Conservation (phyloP, 2,113 vertebrate species). For the Sander vitreus region DNA sequence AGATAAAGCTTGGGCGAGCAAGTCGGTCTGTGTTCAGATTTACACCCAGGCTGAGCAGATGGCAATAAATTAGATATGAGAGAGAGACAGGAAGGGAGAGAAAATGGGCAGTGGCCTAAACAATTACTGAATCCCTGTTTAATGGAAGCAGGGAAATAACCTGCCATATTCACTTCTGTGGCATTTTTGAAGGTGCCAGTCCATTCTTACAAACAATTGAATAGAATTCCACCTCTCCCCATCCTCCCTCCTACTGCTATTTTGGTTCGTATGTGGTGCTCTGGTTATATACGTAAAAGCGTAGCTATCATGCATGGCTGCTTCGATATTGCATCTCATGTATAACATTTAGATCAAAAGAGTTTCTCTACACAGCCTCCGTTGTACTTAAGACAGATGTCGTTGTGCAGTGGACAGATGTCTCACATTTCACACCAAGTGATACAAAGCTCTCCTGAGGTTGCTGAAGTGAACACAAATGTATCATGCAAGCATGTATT, state of each 20-base stretch:
- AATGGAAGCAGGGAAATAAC: conserved; percentile 19
- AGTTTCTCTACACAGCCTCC: background rate
- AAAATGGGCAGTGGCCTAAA: conserved; percentile 30
- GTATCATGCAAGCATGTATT: background rate
- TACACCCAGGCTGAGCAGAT: conserved; percentile 75
- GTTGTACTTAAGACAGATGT: background rate
- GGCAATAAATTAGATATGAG: conserved; percentile 77
- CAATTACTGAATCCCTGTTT: conserved; percentile 39
- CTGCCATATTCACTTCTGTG: conserved; percentile 38
- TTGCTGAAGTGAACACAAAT: background rate
- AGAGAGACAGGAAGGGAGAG: background rate
- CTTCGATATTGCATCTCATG: background rate
- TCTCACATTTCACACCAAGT: conserved; percentile 6
- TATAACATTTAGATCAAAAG: conserved; percentile 25
- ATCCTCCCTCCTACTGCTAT: background rate
- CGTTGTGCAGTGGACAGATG: conserved; percentile 22
- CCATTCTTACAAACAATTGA: conserved; percentile 33
- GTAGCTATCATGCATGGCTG: background rate
- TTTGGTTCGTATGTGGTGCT: background rate
- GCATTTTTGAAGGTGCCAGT: conserved; percentile 38
- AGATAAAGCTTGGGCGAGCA: conserved; percentile 74
- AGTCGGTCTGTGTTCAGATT: conserved; percentile 75
- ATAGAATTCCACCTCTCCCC: background rate
- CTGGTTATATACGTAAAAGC: background rate
- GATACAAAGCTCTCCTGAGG: background rate